A percentile compares a stretch with the other conserved stretches of the same genome.
phyloP scores from a whole-genome alignment of 1,140 invertebrate species.

The Ceratosolen fusciceps region DNA sequence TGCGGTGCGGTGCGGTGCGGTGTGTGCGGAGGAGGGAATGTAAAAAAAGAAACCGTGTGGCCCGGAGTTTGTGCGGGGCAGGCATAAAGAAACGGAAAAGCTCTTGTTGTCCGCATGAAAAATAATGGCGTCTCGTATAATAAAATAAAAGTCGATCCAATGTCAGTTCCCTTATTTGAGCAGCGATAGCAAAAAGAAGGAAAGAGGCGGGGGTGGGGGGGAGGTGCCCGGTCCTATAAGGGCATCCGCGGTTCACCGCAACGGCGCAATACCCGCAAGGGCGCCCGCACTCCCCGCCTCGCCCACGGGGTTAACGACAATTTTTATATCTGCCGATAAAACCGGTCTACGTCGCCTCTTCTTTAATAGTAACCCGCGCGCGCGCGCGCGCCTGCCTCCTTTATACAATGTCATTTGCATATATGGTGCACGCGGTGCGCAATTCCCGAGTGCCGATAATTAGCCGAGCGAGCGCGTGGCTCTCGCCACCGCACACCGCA shows the following conservation, averaged over 20 bases:
- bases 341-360: too few species aligned
- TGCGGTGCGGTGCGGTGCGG: too few species aligned
- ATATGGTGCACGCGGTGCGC: slow-evolving; percentile 62
- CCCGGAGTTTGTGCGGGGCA: too few species aligned
- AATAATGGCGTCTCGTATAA: slow-evolving; percentile 17
- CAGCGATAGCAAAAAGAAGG: too few species aligned
- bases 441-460: slow-evolving; percentile 67
- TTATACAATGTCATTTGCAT: slow-evolving; percentile 64
- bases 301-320: slow-evolving; percentile 38
- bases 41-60: too few species aligned
- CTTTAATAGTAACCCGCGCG: too few species aligned
- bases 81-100: too few species aligned
- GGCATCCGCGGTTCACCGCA: slow-evolving; percentile 26
- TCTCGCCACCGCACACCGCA: slow-evolving; percentile 57
- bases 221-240: not conserved
- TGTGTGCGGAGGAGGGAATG: too few species aligned
- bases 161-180: too few species aligned
- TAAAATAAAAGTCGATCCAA: not conserved
- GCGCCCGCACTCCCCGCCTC: slow-evolving; percentile 1
- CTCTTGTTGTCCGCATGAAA: too few species aligned
- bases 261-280: slow-evolving; percentile 22
- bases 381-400: slow-evolving; percentile 52
- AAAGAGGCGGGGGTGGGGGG: too few species aligned
- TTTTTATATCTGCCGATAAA: slow-evolving; percentile 54
- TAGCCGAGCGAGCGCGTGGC: slow-evolving; percentile 64